phyloP scores from a whole-genome alignment of 2,113 vertebrate genomes.

The Myrmecobius fasciatus region DNA sequence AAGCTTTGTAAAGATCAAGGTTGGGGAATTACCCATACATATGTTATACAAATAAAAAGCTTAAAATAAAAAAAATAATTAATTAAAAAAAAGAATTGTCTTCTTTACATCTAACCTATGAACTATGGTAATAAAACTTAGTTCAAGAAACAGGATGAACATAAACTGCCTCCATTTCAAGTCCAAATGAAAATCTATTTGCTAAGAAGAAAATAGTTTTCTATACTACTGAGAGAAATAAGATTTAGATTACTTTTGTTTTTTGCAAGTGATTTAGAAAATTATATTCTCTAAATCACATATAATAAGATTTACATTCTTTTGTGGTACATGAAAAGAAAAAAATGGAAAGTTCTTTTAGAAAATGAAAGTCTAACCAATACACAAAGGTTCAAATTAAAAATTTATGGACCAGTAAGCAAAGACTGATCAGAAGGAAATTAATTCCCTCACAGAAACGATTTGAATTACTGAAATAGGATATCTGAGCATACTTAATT shows the following conservation, averaged over 20 bases:
- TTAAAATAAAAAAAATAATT: too few relatives aligned
- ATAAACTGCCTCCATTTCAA: background rate
- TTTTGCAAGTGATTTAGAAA: background rate
- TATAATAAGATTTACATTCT: background rate
- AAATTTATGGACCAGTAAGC: background rate
- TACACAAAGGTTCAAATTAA: constrained; percentile 27
- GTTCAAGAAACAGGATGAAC: background rate
- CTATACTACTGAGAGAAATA: background rate
- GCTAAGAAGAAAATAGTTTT: background rate
- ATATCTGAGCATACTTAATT: constrained; percentile 33
- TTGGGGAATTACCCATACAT: too few relatives aligned
- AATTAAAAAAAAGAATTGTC: too few relatives aligned
- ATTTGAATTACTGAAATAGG: constrained; percentile 16
- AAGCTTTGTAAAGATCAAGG: too few relatives aligned
- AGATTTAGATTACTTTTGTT: background rate
- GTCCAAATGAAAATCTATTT: background rate
- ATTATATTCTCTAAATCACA: background rate
- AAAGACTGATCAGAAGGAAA: background rate
- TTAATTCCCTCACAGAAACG: background rate
- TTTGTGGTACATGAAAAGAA: background rate
- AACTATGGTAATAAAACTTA: background rate
- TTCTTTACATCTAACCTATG: background rate
- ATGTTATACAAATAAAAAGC: too few relatives aligned
- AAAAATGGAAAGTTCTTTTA: background rate
- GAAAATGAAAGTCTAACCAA: background rate